phyloP scores from a whole-genome alignment of 2,888 invertebrate species.

The Campoletis raptor region DNA sequence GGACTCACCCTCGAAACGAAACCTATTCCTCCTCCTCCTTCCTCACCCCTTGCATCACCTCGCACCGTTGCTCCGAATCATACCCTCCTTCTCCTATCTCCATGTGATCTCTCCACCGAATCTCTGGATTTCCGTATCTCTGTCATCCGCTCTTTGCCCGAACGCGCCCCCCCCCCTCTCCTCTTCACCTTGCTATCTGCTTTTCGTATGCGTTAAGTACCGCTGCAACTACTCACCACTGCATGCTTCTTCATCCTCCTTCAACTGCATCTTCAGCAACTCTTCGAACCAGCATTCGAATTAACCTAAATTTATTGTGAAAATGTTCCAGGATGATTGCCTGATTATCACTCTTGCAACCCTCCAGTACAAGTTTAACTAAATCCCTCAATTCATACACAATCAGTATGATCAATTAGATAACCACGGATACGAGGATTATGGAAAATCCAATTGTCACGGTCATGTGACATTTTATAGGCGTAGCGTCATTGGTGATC shows the following conservation, averaged over 20 bases:
- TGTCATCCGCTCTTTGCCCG: conserved; percentile 55
- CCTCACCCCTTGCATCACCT: conserved; percentile 70
- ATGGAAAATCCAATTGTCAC: neutral
- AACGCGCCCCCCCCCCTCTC: conserved; percentile 35
- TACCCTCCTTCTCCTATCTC: conserved; percentile 61
- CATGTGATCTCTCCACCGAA: conserved; percentile 59
- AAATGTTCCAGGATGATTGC: conserved; percentile 52
- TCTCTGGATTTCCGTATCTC: conserved; percentile 58
- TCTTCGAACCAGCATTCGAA: conserved; percentile 44
- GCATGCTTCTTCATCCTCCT: conserved; percentile 8
- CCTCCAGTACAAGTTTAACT: conserved; percentile 23
- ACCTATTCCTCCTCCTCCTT: conserved; percentile 67
- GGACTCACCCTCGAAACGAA: conserved; percentile 65
- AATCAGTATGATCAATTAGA: neutral
- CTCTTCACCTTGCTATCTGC: conserved; percentile 34
- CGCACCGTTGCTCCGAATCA: conserved; percentile 62
- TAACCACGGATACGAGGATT: neutral
- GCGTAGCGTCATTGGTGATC: neutral
- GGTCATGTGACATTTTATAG: neutral
- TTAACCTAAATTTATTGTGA: conserved; percentile 29
- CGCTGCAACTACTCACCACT: conserved; percentile 47
- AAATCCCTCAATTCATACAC: conserved; percentile 56
- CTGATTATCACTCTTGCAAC: conserved; percentile 20
- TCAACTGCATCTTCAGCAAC: conserved; percentile 1
- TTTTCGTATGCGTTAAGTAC: conserved; percentile 58